Evolutionary conservation across 2,888 invertebrate species (phyloP).

Genomic region (Cataglyphis albicans): DNA sequence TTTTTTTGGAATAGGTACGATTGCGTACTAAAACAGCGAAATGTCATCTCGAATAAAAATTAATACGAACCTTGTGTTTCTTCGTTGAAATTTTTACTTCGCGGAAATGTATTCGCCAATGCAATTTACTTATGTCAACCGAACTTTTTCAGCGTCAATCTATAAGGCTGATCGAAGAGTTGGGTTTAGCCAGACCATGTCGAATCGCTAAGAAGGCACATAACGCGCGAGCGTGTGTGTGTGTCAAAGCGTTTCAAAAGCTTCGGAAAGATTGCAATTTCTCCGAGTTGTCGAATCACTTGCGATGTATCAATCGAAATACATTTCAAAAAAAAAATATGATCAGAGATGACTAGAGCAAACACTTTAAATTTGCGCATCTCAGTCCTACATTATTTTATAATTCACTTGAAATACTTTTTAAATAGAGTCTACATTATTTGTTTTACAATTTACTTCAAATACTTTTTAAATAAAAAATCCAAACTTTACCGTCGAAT

Average conservation of each 20-base stretch:
- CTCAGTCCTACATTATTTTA: neutral
- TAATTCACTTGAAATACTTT: neutral
- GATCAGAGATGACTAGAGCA: neutral
- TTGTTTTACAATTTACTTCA: neutral
- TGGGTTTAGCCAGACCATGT: neutral
- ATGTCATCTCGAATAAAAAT: conserved; percentile 18
- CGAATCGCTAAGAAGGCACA: neutral
- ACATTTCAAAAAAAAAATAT: neutral
- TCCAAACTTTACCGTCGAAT: neutral
- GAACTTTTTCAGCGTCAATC: conserved; percentile 15
- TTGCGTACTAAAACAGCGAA: neutral
- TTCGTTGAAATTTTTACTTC: neutral
- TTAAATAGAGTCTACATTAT: neutral
- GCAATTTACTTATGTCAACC: conserved; percentile 22
- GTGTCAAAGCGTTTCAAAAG: conserved; percentile 8
- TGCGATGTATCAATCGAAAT: neutral
- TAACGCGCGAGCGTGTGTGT: neutral
- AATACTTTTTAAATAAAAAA: neutral
- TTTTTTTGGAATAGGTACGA: neutral
- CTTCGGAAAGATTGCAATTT: conserved; percentile 7
- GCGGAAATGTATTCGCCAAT: conserved; percentile 21
- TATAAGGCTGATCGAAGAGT: conserved; percentile 20
- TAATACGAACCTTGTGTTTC: neutral
- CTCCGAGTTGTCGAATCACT: neutral
- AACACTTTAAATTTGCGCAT: neutral